Base-by-base conservation (phyloP, 2,888 invertebrate species). In the Tridacna crocea region DNA sequence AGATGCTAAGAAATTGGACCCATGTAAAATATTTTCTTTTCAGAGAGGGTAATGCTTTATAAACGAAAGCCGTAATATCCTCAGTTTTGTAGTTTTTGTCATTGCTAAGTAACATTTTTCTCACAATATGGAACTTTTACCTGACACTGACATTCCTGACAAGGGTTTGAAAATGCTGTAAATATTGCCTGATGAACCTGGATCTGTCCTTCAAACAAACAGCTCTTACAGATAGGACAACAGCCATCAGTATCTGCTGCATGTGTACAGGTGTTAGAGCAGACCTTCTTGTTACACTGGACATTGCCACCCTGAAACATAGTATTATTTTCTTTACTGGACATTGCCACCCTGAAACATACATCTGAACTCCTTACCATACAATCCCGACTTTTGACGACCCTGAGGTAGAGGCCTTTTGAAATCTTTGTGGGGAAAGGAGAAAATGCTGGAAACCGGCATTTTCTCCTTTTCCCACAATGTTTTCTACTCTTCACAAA, bases 241-340 rank as follows among this genome's bases (percentile, higher is more conserved):
- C 92, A 92, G 74, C 90, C 86, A 26, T 88, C 79, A 72, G 90
- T 66, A n/a, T 83, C 72, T 12, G 84, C 88, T 10, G 92, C 91
- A 77, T 92, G 88, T 8, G 83, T 70, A 78, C 92, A 92, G 13
- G 86, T 81, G 0, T 80, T 48, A 0, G 88, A 87, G 75, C 92
- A 92, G 0, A 72, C 46, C 22, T 88, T 78, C 17, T 72, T 72
- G 24, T 66, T 58, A 79, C 89, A 90, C 11, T 72, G 72, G 2
- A 90, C 83, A 70, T 87, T 84, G 3, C 91, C 91, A 55, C 65
- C 66, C 75, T 75, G 55, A 65, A 66, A 75, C 15, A 72, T n/a
- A n/a, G n/a, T n/a, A n/a, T n/a, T n/a, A n/a, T n/a, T n/a, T n/a
- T n/a, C n/a, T n/a, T n/a, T n/a, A 90, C 11, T 72, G 72, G 2